Percentiles rank a stretch among this genome's conserved stretches.
Evolutionary conservation across 2,797 vertebrate genomes (phyloP).

Genomic region (Pampus argenteus): DNA sequence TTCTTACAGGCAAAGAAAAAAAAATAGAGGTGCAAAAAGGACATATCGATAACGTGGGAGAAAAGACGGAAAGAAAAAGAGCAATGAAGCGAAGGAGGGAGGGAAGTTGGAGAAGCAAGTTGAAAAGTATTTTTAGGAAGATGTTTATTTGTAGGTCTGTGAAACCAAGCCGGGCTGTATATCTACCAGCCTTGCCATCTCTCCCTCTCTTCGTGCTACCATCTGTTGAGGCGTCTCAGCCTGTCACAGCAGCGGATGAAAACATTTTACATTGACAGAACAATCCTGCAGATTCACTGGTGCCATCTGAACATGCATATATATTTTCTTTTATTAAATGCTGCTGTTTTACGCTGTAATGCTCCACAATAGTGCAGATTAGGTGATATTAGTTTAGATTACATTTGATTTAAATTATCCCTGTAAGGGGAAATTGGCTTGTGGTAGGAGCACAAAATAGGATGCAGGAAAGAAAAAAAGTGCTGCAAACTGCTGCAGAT

Average conservation of each 20-base stretch:
- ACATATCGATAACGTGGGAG: neutral
- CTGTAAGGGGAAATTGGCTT: neutral
- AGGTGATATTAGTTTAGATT: neutral
- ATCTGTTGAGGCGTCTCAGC: constrained; percentile 83
- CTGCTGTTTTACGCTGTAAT: neutral
- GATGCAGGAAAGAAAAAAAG: neutral
- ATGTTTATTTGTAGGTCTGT: constrained; percentile 86
- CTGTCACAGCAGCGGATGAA: constrained; percentile 61
- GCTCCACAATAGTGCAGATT: constrained; percentile 2
- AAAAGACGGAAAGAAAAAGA: constrained; percentile 9
- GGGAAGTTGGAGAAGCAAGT: constrained; percentile 56
- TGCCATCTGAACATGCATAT: constrained; percentile 7
- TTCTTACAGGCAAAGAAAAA: neutral
- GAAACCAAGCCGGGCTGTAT: constrained; percentile 83
- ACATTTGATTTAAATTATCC: constrained; percentile 1
- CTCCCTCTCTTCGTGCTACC: constrained; percentile 57
- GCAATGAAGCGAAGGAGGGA: constrained; percentile 7
- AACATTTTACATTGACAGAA: constrained; percentile 43
- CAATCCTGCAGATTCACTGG: constrained; percentile 46
- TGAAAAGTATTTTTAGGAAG: constrained; percentile 84
- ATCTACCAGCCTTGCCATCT: constrained; percentile 75
- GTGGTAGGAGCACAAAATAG: neutral
- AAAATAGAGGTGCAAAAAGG: neutral
- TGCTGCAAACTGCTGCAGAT: neutral
- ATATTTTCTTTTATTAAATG: neutral